A percentile compares a stretch with the other conserved stretches of the same genome.
These are phyloP conservation scores for Leptura quadrifasciata DNA, from an alignment of 2,888 invertebrate species.

Conservation along the genomic window DNA sequence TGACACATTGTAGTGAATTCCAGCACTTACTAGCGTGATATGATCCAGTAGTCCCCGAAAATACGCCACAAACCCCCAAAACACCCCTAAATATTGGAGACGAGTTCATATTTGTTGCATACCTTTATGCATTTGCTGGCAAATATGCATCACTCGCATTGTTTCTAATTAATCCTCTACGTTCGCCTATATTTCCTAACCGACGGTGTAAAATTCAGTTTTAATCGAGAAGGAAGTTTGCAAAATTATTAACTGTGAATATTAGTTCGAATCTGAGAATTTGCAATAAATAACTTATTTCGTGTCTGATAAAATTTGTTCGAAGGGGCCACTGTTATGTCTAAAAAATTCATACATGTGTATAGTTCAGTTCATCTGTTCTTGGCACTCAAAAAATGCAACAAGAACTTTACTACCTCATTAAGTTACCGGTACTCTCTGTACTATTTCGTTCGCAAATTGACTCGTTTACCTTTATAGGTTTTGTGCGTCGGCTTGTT, in stretches of 20 bases:
- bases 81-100: constrained; percentile 65
- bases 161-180: constrained; percentile 55
- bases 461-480: too few relatives aligned
- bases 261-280: background rate
- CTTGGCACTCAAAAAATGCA: too few relatives aligned
- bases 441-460: too few relatives aligned
- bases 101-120: constrained; percentile 70
- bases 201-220: constrained; percentile 26
- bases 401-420: too few relatives aligned
- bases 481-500: too few relatives aligned
- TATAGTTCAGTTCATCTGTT: too few relatives aligned
- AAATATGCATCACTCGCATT: constrained; percentile 69
- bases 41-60: constrained; percentile 65
- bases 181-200: constrained; percentile 26
- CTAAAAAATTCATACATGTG: too few relatives aligned
- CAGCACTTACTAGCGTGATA: constrained; percentile 67
- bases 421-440: too few relatives aligned
- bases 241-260: background rate
- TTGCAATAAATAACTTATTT: background rate
- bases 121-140: constrained; percentile 67
- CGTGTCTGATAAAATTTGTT: background rate
- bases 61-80: constrained; percentile 64
- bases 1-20: constrained; percentile 70
- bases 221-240: background rate
- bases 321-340: background rate